Conservation (phyloP, 1,140 invertebrate species). For the Hypsibius dujardini region DNA sequence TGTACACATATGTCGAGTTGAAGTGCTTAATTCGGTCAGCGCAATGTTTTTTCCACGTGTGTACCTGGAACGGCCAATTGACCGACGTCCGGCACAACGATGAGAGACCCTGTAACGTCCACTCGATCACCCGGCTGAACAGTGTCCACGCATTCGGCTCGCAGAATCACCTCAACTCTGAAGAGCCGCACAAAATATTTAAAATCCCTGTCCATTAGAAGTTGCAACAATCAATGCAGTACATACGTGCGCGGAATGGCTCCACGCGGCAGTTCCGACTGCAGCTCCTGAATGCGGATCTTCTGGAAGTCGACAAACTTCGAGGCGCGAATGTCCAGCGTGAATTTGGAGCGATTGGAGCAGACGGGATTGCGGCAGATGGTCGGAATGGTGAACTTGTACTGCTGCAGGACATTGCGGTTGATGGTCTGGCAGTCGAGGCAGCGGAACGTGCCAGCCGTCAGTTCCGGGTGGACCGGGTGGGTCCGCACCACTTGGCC, state of each 20-base stretch:
- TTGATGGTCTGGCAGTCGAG: slow-evolving; percentile 86
- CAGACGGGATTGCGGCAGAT: slow-evolving; percentile 92
- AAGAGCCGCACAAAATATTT: slow-evolving; percentile 21
- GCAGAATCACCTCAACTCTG: slow-evolving; percentile 83
- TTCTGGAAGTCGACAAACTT: slow-evolving; percentile 97
- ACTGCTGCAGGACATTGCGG: slow-evolving; percentile 91
- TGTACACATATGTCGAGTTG: too few relatives aligned
- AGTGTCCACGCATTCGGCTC: slow-evolving; percentile 85
- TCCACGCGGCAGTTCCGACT: slow-evolving; percentile 84
- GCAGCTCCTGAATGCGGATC: slow-evolving; percentile 91
- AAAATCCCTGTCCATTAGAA: slow-evolving; percentile 16
- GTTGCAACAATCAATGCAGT: too few relatives aligned
- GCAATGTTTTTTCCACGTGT: not conserved
- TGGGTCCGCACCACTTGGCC: slow-evolving; percentile 96
- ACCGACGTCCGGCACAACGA: slow-evolving; percentile 90
- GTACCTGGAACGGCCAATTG: slow-evolving; percentile 60
- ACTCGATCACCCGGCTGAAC: slow-evolving; percentile 79
- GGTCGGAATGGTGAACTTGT: slow-evolving; percentile 58
- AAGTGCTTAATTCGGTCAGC: too few relatives aligned
- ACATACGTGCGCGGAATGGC: slow-evolving; percentile 68
- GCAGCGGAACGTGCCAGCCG: slow-evolving; percentile 80
- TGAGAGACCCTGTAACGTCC: slow-evolving; percentile 82
- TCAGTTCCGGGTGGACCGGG: slow-evolving; percentile 81
- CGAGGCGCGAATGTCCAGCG: slow-evolving; percentile 78
- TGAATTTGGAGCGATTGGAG: slow-evolving; percentile 69